Base-by-base conservation (phyloP, 2,888 invertebrate species). In the Aradus depressus region DNA sequence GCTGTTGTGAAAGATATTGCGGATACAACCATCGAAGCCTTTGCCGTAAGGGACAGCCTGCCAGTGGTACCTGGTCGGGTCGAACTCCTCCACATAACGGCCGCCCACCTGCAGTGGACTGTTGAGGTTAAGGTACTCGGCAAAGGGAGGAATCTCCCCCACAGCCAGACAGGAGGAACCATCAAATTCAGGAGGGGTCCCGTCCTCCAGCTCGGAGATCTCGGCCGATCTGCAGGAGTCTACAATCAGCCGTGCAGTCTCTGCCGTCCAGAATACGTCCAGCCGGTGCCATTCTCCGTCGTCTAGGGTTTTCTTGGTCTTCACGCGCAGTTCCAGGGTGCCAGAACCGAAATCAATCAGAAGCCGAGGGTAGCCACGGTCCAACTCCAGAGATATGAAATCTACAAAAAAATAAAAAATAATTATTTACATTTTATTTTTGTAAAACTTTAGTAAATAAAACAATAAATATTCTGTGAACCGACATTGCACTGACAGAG, bases 201-300 rank as follows among this genome's bases (percentile, higher is more conserved):
- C 90, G 64, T 91, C 90, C 69, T 92, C 92, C 68, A 86, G 77
- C 70, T 90, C 90, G 59, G 84, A 81, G 48, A 90, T 81, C 62
- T 86, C 83, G 1, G 90, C 90, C 1, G 88, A 86, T 66, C 47
- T 47, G 67, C 96, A 96, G 62, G 79, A 87, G 68, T 96, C 96
- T 10, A 96, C 87, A 3, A 93, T 84, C 76, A 96, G 81, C 61
- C 88, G 79, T 1, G 95, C 87, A 63, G 80, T 84, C 68, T 95
- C 93, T 3, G 90, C 89, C 61, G 89, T 84, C 89, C 93, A 95
- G 66, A 92, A 92, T 59, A 99, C 79, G 65, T 96, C 96, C 52
- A 98, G 73, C 52, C 91, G 78, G 70, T 99, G 98, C 97, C 98
- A 98, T 67, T 91, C 88, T 4, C 96, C 97, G 66, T 99, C 97